These are phyloP conservation scores for Chauna torquata DNA, from an alignment of 2,113 vertebrate species.

Conservation along the genomic window DNA sequence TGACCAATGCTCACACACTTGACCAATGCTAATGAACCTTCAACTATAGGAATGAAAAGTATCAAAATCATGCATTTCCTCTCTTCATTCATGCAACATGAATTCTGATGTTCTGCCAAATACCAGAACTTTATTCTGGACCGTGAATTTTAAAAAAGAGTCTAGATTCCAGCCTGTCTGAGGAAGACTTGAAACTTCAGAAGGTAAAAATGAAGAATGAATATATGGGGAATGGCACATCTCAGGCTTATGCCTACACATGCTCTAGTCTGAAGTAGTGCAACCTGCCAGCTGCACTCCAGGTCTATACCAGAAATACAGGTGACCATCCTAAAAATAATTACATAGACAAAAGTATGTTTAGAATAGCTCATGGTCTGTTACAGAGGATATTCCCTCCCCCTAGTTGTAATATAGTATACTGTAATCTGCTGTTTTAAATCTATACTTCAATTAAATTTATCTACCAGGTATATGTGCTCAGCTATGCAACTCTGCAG, in stretches of 20 bases:
- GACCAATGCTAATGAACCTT: not conserved
- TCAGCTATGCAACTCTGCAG: not conserved
- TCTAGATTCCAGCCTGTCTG: not conserved
- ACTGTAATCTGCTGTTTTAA: not conserved
- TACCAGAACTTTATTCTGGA: not conserved
- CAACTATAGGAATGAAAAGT: not conserved
- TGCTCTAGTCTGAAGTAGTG: not conserved
- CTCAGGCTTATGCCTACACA: not conserved
- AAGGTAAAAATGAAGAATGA: not conserved
- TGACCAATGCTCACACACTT: not conserved
- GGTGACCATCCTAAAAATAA: not conserved
- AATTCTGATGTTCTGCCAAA: not conserved
- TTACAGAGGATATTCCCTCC: not conserved
- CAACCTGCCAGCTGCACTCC: not conserved
- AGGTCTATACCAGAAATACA: not conserved
- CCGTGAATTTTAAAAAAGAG: not conserved
- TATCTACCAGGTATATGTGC: not conserved
- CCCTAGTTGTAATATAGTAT: not conserved
- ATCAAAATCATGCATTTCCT: not conserved
- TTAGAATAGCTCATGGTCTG: not conserved
- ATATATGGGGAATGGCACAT: not conserved
- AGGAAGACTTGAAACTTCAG: not conserved
- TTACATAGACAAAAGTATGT: not conserved
- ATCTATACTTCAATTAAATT: not conserved
- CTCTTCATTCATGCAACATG: not conserved